Evolutionary conservation across 2,113 vertebrate species (phyloP).

Genomic region (Empidonax traillii): DNA sequence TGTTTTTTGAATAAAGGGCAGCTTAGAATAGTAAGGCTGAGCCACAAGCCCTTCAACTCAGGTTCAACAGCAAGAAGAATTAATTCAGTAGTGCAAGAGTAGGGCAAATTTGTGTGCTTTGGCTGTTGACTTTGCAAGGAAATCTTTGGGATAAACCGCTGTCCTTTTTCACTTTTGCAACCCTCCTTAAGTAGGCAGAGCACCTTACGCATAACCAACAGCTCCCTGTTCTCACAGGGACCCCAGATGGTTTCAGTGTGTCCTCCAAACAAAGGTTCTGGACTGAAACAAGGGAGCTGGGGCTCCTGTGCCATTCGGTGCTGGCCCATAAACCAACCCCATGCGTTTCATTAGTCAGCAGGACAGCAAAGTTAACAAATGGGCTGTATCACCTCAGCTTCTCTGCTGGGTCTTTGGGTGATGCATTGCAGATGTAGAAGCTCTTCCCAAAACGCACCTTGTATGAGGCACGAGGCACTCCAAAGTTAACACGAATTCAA

Average conservation of each 20-base stretch:
- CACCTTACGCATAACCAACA: neutral
- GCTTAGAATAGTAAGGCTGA: neutral
- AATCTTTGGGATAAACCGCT: neutral
- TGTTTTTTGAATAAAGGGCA: neutral
- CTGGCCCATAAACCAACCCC: neutral
- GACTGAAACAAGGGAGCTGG: neutral
- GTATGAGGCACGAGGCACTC: neutral
- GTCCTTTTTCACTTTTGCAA: neutral
- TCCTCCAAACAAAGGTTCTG: neutral
- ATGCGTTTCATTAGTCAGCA: neutral
- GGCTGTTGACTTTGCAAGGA: neutral
- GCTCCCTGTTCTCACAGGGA: neutral
- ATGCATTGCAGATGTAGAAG: neutral
- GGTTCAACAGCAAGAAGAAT: neutral
- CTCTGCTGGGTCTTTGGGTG: fast-evolving
- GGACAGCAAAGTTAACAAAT: neutral
- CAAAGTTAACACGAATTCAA: neutral
- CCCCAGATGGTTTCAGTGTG: fast-evolving
- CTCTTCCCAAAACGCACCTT: neutral
- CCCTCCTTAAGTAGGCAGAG: neutral
- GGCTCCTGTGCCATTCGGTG: neutral
- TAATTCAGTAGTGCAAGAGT: neutral
- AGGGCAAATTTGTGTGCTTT: neutral
- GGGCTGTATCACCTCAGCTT: neutral
- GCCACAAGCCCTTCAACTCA: neutral